Base-by-base conservation (phyloP, 2,888 invertebrate genomes). In the Podotricha telesiphe region DNA sequence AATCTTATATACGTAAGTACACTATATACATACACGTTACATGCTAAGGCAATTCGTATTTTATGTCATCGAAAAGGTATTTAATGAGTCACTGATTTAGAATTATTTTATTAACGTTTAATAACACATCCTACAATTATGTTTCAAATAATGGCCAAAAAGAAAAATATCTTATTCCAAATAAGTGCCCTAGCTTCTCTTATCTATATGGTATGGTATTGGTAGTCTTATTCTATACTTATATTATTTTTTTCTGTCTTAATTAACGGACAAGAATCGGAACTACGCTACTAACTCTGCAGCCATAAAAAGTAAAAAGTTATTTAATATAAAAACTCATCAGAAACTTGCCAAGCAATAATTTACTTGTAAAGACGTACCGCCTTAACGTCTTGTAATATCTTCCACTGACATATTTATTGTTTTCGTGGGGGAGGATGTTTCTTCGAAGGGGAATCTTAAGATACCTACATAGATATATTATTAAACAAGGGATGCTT, bases 381-480 rank as follows among this genome's bases (percentile, higher is more conserved):
- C 77, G 84, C 84, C 86, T 86, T 83, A 84, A 80, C 84, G 82
- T 84, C 86, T 81, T 87, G 88, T 91, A 88, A 91, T 91, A 90
- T 89, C 87, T 86, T 82, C 81, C 85, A 82, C 88, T 91, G 92
- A 91, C 93, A 93, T 90, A 93, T 93, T 93, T 93, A 93, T 93
- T 88, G 91, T 90, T 86, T 81, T 84, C 73, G 75, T 80, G 83
- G 89, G 86, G 86, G 85, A 79, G 77, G 82, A 73, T 71, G 76
- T 79, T 83, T 79, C 80, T 74, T 75, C 73, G 77, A 78, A 80
- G 83, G 82, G 83, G 80, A 81, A 75, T 72, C 42, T 59, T 45
- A 45, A 45, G 59, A 28, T 50, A 48, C 47, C 75, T 75, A 69
- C 72, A 67, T 73, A 72, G 67, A 71, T 63, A 73, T 72, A 62